phyloP scores from a whole-genome alignment of 2,113 vertebrate genomes.

The Neolamprologus brichardi region DNA sequence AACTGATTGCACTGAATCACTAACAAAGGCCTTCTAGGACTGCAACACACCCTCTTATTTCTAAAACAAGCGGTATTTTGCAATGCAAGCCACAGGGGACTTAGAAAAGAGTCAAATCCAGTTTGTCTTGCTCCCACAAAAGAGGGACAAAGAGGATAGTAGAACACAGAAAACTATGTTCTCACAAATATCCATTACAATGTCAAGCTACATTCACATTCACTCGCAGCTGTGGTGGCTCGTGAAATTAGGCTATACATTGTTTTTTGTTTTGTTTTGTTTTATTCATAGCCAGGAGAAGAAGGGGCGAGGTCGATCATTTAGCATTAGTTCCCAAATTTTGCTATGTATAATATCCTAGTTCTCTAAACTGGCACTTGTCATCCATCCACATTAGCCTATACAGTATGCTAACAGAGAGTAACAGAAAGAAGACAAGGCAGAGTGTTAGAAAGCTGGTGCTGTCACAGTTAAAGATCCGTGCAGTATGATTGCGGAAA shows the following conservation, averaged over 20 bases:
- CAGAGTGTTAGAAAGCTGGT: constrained; percentile 31
- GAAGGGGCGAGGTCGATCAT: not conserved
- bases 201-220: constrained; percentile 55
- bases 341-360: not conserved
- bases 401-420: not conserved
- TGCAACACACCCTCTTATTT: constrained; percentile 15
- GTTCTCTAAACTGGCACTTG: not conserved
- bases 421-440: not conserved
- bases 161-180: not conserved
- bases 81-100: not conserved
- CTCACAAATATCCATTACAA: not conserved
- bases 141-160: constrained; percentile 9
- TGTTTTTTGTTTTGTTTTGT: not conserved
- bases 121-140: constrained; percentile 15
- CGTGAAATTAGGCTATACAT: not conserved
- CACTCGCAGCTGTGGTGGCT: constrained; percentile 14
- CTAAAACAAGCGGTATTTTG: constrained; percentile 28
- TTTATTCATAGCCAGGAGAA: not conserved
- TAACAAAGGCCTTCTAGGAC: constrained; percentile 32
- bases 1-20: constrained; percentile 17
- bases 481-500: not conserved
- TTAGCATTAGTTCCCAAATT: not conserved
- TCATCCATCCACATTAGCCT: not conserved
- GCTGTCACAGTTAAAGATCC: constrained; percentile 49
- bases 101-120: constrained; percentile 12